Base-by-base conservation (phyloP, 2,797 vertebrate genomes). In the Poecilia velifera region DNA sequence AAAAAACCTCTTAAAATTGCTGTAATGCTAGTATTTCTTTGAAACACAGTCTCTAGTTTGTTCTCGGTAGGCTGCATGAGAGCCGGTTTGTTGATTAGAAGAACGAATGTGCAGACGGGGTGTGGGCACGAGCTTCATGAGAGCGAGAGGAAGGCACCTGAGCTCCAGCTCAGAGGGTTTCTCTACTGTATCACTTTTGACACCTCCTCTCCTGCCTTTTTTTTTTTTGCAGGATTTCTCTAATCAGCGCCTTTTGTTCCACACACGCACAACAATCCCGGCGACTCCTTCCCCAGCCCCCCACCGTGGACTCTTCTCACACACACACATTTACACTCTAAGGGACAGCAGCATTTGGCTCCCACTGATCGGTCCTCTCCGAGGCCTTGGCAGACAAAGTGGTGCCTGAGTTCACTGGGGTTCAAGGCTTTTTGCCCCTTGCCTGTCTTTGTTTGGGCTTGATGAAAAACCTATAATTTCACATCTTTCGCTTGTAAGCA, bases 181-280 rank as follows among this genome's bases (percentile, higher is more conserved):
- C 88, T 92, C 79, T 76, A 77, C 91, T 91, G 92, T 94, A 94
- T 94, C 87, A 82, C 87, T 94, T 96, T 90, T 94, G 88, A 96
- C 96, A 95, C 96, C 94, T 96, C 90, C 83, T 83, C 91, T 89
- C 76, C 84, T 86, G 89, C 95, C 94, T 96, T 95, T 41, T 95
- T 96, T 95, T 96, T 96, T 95, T 41, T 95, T 96, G 95, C 92
- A 93, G 92, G 91, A 89, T 92, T 96, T 96, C 95, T 94, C 94
- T 96, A 93, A 96, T 96, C 96, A 96, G 96, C 94, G 91, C 84
- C 96, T 96, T 97, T 96, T 96, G 94, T 95, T 94, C 91, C 87
- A 92, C 85, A 81, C 86, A 92, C 70, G 80, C 91, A 93, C 89
- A 91, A 90, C 88, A 86, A 88, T 92, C 90, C 83, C 87, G 78